A percentile compares a stretch with the other conserved stretches of the same genome.
Evolutionary conservation across 2,888 invertebrate species (phyloP).

Genomic region (Parapristionchus giblindavisi): DNA sequence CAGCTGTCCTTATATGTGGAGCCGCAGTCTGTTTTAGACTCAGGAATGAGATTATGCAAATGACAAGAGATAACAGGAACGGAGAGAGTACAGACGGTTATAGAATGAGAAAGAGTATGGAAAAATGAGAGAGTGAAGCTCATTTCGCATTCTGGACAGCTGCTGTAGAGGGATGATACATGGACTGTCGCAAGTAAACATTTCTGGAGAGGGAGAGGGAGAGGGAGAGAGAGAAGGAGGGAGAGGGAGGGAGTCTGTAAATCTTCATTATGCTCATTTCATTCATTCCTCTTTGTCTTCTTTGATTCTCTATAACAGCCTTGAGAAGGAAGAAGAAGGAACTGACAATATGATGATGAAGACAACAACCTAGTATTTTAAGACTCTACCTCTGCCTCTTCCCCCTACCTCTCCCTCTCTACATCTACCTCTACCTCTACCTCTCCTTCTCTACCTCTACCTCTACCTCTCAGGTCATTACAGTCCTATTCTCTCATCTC

Average conservation of each 20-base stretch:
- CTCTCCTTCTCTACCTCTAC: too few species aligned
- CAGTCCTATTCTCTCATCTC: too few species aligned
- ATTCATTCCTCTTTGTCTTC: slow-evolving; percentile 1
- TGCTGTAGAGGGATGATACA: slow-evolving; percentile 33
- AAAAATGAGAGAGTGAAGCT: slow-evolving; percentile 15
- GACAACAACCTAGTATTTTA: too few species aligned
- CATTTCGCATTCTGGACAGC: slow-evolving; percentile 35
- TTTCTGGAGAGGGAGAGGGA: neutral
- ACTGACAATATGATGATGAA: slow-evolving; percentile 25
- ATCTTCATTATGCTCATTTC: slow-evolving; percentile 17
- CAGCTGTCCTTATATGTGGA: slow-evolving; percentile 29
- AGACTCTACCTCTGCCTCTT: too few species aligned
- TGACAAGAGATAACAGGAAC: slow-evolving; percentile 4
- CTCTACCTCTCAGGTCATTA: too few species aligned
- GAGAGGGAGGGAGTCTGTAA: slow-evolving; percentile 13
- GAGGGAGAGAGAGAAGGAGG: neutral
- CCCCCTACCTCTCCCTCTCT: too few species aligned
- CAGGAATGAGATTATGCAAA: slow-evolving; percentile 2
- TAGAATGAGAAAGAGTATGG: slow-evolving; percentile 24
- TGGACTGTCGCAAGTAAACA: too few species aligned
- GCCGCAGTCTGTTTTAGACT: slow-evolving; percentile 28
- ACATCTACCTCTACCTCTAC: too few species aligned
- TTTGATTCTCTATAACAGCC: too few species aligned
- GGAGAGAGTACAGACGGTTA: slow-evolving; percentile 24
- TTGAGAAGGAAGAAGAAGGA: too few species aligned